These are phyloP conservation scores for Loriculus beryllinus DNA, from an alignment of 2,797 vertebrate species.

Conservation along the genomic window DNA sequence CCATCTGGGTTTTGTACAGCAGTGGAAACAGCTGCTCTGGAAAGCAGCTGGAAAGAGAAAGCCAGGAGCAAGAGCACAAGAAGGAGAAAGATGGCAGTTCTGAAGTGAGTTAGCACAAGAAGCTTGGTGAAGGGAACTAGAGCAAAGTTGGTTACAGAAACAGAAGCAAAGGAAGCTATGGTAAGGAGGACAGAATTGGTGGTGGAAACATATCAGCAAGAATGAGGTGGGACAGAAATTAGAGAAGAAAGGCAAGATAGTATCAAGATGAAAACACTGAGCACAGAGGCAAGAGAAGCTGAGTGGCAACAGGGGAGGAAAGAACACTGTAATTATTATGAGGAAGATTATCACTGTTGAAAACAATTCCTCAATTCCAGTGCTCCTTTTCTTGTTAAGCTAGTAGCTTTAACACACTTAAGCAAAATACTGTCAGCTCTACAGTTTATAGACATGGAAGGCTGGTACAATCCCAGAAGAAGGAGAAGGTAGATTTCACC, in stretches of 20 bases:
- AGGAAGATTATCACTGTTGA: background rate
- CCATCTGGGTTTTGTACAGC: background rate
- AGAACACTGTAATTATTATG: background rate
- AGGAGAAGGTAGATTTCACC: background rate
- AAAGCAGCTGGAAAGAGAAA: conserved; percentile 42
- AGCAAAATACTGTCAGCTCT: background rate
- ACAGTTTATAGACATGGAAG: background rate
- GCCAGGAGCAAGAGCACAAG: background rate
- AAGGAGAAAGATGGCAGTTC: background rate
- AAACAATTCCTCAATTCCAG: background rate
- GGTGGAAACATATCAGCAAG: background rate
- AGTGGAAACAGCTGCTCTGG: background rate
- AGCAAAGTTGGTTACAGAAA: background rate
- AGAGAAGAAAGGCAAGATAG: background rate
- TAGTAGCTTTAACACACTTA: background rate
- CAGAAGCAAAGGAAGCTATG: background rate
- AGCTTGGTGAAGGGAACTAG: background rate
- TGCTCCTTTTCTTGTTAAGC: too few species aligned
- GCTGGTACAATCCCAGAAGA: background rate
- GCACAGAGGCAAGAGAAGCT: background rate
- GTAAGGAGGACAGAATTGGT: background rate
- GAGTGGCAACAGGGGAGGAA: background rate
- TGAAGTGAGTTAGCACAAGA: background rate
- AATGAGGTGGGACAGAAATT: background rate
- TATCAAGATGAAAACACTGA: background rate